A percentile compares a stretch with the other conserved stretches of the same genome.
Evolutionary conservation across 2,113 vertebrate species (phyloP).

Genomic region (Scopus umbretta): DNA sequence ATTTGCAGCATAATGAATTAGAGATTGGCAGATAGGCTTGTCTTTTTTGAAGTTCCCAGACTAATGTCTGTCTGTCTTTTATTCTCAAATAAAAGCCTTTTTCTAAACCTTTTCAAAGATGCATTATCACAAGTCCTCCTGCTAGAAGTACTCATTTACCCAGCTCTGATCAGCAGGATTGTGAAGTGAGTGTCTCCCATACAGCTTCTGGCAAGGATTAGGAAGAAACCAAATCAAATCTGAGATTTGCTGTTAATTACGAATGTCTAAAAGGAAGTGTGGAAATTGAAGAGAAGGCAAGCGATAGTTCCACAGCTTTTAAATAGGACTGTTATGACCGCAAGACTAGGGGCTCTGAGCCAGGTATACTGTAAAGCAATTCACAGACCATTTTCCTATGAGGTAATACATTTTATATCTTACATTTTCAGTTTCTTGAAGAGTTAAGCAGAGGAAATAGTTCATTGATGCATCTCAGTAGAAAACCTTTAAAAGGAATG

Average conservation of each 20-base stretch:
- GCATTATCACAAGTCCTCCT: not conserved
- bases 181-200: not conserved
- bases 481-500: not conserved
- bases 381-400: not conserved
- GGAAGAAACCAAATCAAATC: constrained; percentile 15
- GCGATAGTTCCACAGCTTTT: not conserved
- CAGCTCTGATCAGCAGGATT: not conserved
- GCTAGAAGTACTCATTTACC: constrained; percentile 6
- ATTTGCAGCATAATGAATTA: not conserved
- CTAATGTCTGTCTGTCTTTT: not conserved
- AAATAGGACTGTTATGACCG: not conserved
- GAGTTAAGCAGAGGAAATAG: not conserved
- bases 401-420: not conserved
- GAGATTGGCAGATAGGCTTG: not conserved
- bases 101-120: constrained; percentile 16
- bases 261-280: not conserved
- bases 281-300: not conserved
- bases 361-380: not conserved
- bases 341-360: not conserved
- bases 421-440: not conserved
- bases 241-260: constrained; percentile 35
- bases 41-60: constrained; percentile 14
- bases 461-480: not conserved
- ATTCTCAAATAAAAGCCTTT: constrained; percentile 12
- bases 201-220: not conserved